Percentiles rank a stretch among this genome's conserved stretches.
These are phyloP conservation scores for Pollachius pollachius DNA, from an alignment of 2,113 vertebrate genomes.

Conservation along the genomic window DNA sequence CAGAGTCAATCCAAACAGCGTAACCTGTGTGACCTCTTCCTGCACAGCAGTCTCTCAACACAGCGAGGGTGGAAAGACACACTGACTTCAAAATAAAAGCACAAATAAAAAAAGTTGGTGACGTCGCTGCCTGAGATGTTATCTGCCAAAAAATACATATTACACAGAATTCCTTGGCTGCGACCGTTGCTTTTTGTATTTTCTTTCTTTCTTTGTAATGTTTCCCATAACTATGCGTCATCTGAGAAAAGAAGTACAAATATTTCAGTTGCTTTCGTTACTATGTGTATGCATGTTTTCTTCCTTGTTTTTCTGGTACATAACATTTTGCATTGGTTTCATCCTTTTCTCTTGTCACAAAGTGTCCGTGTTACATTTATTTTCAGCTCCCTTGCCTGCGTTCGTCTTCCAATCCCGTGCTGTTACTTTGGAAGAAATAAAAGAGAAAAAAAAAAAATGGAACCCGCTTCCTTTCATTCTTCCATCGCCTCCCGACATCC, in stretches of 20 bases:
- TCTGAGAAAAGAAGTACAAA: conserved; percentile 67
- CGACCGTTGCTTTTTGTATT: conserved; percentile 48
- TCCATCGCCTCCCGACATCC: not conserved
- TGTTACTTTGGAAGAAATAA: conserved; percentile 36
- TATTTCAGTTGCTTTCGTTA: conserved; percentile 70
- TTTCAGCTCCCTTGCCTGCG: conserved; percentile 67
- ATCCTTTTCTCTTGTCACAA: conserved; percentile 46
- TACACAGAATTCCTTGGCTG: conserved; percentile 70
- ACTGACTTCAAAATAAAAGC: conserved; percentile 41
- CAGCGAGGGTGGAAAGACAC: conserved; percentile 36
- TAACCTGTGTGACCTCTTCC: conserved; percentile 64
- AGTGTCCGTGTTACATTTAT: conserved; percentile 70
- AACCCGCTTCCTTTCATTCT: conserved; percentile 26
- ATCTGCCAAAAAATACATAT: conserved; percentile 51
- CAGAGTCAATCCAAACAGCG: conserved; percentile 51
- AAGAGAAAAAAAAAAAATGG: conserved; percentile 38
- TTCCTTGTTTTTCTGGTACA: conserved; percentile 40
- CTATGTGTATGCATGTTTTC: conserved; percentile 63
- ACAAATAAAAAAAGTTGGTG: conserved; percentile 38
- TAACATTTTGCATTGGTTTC: conserved; percentile 72
- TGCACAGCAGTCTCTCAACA: conserved; percentile 16
- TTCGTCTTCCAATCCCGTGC: conserved; percentile 31
- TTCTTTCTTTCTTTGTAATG: conserved; percentile 53
- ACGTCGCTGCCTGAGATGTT: conserved; percentile 69
- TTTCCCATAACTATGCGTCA: conserved; percentile 69